Conservation (phyloP, 1,140 invertebrate species). For the Trichonephila clavata region DNA sequence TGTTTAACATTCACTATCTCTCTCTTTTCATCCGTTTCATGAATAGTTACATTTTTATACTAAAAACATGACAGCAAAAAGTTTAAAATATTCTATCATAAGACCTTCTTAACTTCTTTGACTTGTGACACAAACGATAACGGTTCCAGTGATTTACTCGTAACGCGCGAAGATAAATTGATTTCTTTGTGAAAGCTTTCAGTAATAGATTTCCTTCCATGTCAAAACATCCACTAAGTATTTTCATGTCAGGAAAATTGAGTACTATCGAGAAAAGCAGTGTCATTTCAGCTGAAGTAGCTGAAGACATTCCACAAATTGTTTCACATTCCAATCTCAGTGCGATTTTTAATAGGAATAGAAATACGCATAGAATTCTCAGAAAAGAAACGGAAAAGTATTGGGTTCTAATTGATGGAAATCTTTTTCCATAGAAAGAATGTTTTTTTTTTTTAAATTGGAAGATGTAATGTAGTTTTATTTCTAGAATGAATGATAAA, state of each 20-base stretch:
- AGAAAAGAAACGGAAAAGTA: not conserved
- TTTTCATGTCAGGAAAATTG: slow-evolving; percentile 33
- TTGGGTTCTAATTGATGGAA: not conserved
- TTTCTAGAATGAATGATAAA: too few species aligned
- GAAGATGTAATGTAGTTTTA: not conserved
- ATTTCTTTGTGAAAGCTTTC: slow-evolving; percentile 13
- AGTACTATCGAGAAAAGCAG: slow-evolving; percentile 14
- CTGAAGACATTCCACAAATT: not conserved
- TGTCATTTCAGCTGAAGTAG: not conserved
- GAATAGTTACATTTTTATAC: too few species aligned
- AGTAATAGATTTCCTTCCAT: not conserved
- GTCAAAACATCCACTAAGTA: slow-evolving; percentile 26
- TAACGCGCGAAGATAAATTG: slow-evolving; percentile 16
- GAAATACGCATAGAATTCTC: not conserved
- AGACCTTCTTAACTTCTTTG: not conserved
- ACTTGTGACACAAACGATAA: not conserved
- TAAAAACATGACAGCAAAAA: too few species aligned
- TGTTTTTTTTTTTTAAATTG: not conserved
- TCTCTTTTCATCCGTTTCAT: too few species aligned
- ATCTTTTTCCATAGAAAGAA: not conserved
- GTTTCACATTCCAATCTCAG: not conserved
- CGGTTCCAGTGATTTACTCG: not conserved
- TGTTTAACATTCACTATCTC: too few species aligned
- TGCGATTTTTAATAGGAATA: slow-evolving; percentile 20
- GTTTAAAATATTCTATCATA: not conserved